Evolutionary conservation across 2,888 invertebrate genomes (phyloP).

Genomic region (Suillia variegata): DNA sequence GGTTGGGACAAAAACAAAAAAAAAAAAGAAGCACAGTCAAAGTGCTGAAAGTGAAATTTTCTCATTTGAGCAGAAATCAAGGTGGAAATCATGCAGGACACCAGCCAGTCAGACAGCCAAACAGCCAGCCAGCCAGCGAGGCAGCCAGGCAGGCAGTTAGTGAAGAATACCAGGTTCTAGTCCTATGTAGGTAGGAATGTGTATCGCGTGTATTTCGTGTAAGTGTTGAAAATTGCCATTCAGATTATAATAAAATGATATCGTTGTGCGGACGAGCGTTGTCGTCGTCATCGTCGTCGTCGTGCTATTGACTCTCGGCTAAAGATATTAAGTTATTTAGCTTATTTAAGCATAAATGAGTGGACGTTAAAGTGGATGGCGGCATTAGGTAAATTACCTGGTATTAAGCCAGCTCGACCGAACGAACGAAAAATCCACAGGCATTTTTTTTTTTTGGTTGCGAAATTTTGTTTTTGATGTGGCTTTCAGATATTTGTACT

Average conservation of each 20-base stretch:
- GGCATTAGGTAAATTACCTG: constrained; percentile 3
- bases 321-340: constrained; percentile 49
- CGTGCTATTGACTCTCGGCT: constrained; percentile 21
- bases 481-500: not conserved
- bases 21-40: not conserved
- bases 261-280: constrained; percentile 19
- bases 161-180: too few relatives aligned
- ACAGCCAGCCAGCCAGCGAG: too few relatives aligned
- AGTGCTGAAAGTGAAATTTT: constrained; percentile 36
- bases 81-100: constrained; percentile 18
- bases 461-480: not conserved
- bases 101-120: not conserved
- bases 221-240: constrained; percentile 13
- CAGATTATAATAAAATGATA: constrained; percentile 47
- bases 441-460: too few relatives aligned
- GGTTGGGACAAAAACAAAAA: not conserved
- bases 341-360: constrained; percentile 43
- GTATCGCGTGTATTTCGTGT: not conserved
- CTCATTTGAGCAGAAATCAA: constrained; percentile 26
- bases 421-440: too few relatives aligned
- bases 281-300: not conserved
- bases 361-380: constrained; percentile 24
- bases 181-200: too few relatives aligned
- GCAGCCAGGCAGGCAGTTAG: too few relatives aligned
- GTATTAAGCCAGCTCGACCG: not conserved